Evolutionary conservation across 1,140 invertebrate species (phyloP).

Genomic region (Platyura marginata): DNA sequence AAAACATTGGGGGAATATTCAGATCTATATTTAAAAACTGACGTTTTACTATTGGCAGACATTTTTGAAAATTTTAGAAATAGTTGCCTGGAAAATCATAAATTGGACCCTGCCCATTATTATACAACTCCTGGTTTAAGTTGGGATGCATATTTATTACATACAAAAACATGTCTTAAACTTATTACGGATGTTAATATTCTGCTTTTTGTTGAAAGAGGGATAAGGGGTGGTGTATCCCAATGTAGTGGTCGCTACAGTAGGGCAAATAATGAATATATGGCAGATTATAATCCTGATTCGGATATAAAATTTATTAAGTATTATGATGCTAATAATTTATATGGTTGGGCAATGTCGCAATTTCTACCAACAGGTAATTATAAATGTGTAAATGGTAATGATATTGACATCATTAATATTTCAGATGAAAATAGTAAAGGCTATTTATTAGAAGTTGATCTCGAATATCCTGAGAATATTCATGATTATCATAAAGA

Average conservation of each 20-base stretch:
- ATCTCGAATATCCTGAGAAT: constrained; percentile 15
- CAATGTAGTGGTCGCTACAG: constrained; percentile 9
- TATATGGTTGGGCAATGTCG: constrained; percentile 25
- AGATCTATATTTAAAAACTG: constrained; percentile 25
- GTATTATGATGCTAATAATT: constrained; percentile 25
- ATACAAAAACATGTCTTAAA: constrained; percentile 16
- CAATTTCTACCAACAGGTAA: constrained; percentile 9
- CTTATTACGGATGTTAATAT: constrained; percentile 16
- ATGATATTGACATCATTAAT: constrained; percentile 1
- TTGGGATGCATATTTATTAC: constrained; percentile 17
- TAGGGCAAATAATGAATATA: constrained; percentile 17
- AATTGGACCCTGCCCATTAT: constrained; percentile 7
- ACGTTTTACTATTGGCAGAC: constrained; percentile 22
- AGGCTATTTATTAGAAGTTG: constrained; percentile 27
- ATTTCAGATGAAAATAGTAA: constrained; percentile 12
- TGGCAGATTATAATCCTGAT: constrained; percentile 2
- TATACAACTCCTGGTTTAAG: constrained; percentile 8
- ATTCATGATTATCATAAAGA: constrained; percentile 25
- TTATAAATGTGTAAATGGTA: constrained; percentile 17
- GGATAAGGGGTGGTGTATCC: constrained; percentile 9
- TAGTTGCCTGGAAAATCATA: constrained; percentile 5
- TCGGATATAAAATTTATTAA: constrained; percentile 13
- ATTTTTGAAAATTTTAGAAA: constrained; percentile 23
- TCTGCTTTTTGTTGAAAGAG: constrained; percentile 18
- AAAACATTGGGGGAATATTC: constrained; percentile 22